phyloP scores from a whole-genome alignment of 2,797 vertebrate species.

The Acanthis flammea region DNA sequence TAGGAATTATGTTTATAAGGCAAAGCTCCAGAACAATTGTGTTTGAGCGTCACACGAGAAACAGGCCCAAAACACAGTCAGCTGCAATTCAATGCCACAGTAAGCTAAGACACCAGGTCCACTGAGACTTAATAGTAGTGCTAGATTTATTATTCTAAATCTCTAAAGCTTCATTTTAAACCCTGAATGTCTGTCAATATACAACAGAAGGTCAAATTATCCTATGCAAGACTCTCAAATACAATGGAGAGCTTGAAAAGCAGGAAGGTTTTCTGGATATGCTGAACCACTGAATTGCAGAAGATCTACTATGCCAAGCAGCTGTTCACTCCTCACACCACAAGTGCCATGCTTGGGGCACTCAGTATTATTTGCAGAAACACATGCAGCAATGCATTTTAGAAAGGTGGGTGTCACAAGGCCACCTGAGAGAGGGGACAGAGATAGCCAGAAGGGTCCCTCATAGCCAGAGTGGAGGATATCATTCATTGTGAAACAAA shows the following conservation, averaged over 20 bases:
- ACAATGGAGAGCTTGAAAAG: not conserved
- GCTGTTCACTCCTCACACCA: not conserved
- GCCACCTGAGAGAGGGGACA: not conserved
- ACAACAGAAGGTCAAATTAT: not conserved
- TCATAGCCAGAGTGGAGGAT: not conserved
- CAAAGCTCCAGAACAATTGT: constrained; percentile 17
- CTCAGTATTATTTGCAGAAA: not conserved
- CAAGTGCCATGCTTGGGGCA: not conserved
- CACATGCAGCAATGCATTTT: not conserved
- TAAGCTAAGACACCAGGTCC: not conserved
- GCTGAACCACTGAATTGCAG: not conserved
- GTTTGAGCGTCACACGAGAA: not conserved
- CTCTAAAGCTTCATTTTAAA: not conserved
- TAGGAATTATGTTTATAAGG: constrained; percentile 8
- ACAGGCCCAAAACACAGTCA: not conserved
- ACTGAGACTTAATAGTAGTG: not conserved
- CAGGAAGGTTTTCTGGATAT: not conserved
- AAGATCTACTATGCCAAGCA: not conserved
- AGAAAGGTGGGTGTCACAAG: not conserved
- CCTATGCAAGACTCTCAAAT: not conserved
- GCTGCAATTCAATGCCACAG: not conserved
- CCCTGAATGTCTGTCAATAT: not conserved
- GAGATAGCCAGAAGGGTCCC: not conserved
- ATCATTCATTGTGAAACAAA: not conserved
- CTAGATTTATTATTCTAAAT: not conserved